Percentiles rank a stretch among this genome's conserved stretches.
phyloP scores from a whole-genome alignment of 2,113 vertebrate species.

The Peucedramus taeniatus region DNA sequence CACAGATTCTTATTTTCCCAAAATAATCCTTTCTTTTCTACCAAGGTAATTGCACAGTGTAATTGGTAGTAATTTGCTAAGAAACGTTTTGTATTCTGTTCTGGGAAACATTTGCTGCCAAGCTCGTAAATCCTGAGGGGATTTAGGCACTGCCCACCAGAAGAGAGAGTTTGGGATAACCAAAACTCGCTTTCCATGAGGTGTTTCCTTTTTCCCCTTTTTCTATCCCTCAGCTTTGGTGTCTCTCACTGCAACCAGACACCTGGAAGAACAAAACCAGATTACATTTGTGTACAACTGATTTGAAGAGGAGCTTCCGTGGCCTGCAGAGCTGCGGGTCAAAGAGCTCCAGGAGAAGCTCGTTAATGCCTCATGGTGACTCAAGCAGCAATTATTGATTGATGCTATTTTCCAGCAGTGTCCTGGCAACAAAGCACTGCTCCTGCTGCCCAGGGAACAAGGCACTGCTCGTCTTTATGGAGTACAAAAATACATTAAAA shows the following conservation, averaged over 20 bases:
- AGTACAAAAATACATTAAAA: fast-evolving
- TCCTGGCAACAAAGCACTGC: background rate
- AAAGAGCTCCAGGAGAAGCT: background rate
- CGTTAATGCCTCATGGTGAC: fast-evolving
- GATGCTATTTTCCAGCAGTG: background rate
- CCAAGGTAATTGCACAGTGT: background rate
- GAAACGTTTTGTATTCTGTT: background rate
- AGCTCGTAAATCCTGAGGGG: background rate
- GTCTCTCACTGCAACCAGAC: background rate
- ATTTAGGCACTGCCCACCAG: background rate
- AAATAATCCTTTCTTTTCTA: background rate
- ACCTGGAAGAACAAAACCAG: background rate
- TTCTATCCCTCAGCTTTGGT: background rate
- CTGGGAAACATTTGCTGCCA: background rate
- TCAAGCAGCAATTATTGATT: background rate
- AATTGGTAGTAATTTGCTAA: background rate
- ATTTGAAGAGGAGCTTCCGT: background rate
- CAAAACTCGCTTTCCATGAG: background rate
- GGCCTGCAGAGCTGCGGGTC: background rate
- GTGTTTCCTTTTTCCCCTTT: background rate
- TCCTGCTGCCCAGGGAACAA: background rate
- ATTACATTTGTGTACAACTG: fast-evolving
- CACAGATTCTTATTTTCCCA: background rate
- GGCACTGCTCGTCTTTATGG: fast-evolving
- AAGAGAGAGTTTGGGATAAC: background rate